Evolutionary conservation across 2,797 vertebrate species (phyloP).

Genomic region (Gobio occitaniae): DNA sequence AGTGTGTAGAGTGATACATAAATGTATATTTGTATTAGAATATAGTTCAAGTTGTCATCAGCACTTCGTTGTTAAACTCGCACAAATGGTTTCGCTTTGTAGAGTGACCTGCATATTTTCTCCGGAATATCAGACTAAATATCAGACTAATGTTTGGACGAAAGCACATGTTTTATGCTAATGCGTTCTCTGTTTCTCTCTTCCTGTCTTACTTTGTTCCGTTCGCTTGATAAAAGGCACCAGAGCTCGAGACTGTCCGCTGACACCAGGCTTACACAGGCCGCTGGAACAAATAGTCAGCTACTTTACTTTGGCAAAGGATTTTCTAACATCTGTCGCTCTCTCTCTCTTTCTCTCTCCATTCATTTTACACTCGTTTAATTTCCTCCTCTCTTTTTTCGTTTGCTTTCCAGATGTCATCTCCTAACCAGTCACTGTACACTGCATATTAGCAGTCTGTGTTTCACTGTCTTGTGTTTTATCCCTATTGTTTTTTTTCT

Average conservation of each 20-base stretch:
- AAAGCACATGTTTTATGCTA: constrained; percentile 40
- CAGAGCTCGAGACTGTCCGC: constrained; percentile 1
- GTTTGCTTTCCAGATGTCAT: constrained; percentile 41
- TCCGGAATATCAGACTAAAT: constrained; percentile 23
- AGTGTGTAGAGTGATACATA: neutral
- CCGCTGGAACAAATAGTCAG: constrained; percentile 27
- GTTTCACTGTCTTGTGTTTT: constrained; percentile 61
- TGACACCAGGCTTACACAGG: constrained; percentile 32
- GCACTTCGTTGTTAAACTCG: neutral
- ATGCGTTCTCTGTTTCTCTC: constrained; percentile 15
- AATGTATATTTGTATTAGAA: constrained; percentile 17
- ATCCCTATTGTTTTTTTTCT: constrained; percentile 20
- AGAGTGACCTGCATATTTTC: constrained; percentile 17
- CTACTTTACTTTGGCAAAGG: constrained; percentile 52
- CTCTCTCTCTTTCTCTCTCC: constrained; percentile 33
- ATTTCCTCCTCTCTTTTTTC: constrained; percentile 55
- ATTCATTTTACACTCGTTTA: constrained; percentile 43
- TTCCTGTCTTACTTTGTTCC: constrained; percentile 24
- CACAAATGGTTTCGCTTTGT: constrained; percentile 2
- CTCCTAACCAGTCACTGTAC: constrained; percentile 57
- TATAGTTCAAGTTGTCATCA: neutral
- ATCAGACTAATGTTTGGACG: constrained; percentile 7
- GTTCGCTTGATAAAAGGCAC: constrained; percentile 26
- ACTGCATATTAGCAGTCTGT: constrained; percentile 63
- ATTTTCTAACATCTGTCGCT: constrained; percentile 59